These are phyloP conservation scores for Mesorhabditis belari DNA, from an alignment of 2,888 invertebrate species.

Conservation along the genomic window DNA sequence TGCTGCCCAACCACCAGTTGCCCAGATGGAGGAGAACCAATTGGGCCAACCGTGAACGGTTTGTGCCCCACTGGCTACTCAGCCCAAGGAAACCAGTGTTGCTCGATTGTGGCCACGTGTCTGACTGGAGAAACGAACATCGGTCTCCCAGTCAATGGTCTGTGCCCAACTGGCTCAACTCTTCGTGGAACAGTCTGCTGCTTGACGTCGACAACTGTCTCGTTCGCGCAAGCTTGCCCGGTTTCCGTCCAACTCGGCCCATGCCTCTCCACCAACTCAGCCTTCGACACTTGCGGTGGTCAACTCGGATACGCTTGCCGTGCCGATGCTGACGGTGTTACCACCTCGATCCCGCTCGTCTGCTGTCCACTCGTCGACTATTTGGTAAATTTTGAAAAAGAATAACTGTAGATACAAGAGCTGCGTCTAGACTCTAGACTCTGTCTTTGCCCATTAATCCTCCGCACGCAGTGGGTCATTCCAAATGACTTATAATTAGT, in stretches of 20 bases:
- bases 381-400: not conserved
- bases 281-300: constrained; percentile 5
- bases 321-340: constrained; percentile 19
- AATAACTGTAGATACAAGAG: not conserved
- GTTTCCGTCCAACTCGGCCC: constrained; percentile 6
- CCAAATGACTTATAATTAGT: too few species aligned
- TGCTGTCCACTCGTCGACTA: constrained; percentile 37
- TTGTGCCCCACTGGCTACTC: constrained; percentile 47
- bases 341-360: too few species aligned
- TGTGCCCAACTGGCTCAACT: constrained; percentile 41
- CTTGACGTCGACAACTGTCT: constrained; percentile 16
- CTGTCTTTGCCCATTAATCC: not conserved
- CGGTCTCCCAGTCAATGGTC: constrained; percentile 12
- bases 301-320: constrained; percentile 35
- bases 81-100: constrained; percentile 39
- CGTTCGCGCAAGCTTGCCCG: constrained; percentile 12
- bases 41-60: constrained; percentile 51
- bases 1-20: constrained; percentile 48
- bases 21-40: constrained; percentile 40
- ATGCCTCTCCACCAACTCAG: constrained; percentile 18
- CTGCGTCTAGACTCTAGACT: not conserved
- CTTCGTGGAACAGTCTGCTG: constrained; percentile 49
- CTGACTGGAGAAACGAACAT: not conserved
- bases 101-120: constrained; percentile 22
- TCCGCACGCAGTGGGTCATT: too few species aligned